Conservation (phyloP, 2,888 invertebrate species). For the Fissipunctia ypsillon region DNA sequence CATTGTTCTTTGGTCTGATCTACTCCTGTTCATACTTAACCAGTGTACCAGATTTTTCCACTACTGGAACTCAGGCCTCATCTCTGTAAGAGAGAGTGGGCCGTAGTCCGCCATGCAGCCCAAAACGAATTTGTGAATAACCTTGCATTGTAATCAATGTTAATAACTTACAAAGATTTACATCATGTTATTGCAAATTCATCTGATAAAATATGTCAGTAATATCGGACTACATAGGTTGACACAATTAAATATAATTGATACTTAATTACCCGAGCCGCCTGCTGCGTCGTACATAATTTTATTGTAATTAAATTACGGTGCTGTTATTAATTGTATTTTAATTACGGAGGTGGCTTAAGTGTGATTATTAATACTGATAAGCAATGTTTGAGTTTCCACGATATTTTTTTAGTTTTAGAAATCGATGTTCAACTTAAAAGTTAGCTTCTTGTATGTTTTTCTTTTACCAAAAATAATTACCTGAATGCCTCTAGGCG, state of each 20-base stretch:
- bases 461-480: neutral
- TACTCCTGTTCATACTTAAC: neutral
- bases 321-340: slow-evolving; percentile 50
- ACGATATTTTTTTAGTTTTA: neutral
- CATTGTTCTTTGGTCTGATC: neutral
- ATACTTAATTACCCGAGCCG: slow-evolving; percentile 44
- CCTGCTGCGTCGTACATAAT: slow-evolving; percentile 42
- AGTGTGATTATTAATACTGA: slow-evolving; percentile 23
- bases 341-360: slow-evolving; percentile 37
- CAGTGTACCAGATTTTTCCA: neutral
- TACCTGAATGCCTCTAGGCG: too few relatives aligned
- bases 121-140: too few relatives aligned
- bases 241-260: slow-evolving; percentile 59
- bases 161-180: slow-evolving; percentile 15
- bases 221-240: slow-evolving; percentile 46
- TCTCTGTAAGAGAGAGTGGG: too few relatives aligned
- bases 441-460: neutral
- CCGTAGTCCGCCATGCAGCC: neutral
- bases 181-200: slow-evolving; percentile 38
- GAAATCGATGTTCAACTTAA: neutral
- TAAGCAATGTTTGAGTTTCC: neutral
- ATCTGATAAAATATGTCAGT: slow-evolving; percentile 47
- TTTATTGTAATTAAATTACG: slow-evolving; percentile 50
- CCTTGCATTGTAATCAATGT: slow-evolving; percentile 5
- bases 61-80: neutral